phyloP scores from a whole-genome alignment of 2,797 vertebrate species.

The Girardinus metallicus region DNA sequence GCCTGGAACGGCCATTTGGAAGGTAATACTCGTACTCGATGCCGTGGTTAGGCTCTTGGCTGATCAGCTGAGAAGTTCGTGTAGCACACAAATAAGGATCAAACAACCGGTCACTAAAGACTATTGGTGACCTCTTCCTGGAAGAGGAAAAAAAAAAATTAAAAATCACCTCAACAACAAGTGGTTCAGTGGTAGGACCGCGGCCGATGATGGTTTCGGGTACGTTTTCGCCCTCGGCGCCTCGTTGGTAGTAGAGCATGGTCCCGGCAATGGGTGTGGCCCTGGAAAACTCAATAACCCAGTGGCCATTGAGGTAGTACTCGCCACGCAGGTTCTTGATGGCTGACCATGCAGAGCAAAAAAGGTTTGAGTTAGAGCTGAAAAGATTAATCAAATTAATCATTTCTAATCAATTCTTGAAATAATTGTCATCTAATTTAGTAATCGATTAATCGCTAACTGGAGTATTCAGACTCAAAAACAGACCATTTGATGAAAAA shows the following conservation, averaged over 20 bases:
- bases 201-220: conserved; percentile 88
- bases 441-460: no score
- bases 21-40: conserved; percentile 91
- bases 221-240: conserved; percentile 84
- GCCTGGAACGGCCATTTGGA: conserved; percentile 69
- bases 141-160: background rate
- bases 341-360: conserved; percentile 73
- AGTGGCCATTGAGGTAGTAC: conserved; percentile 97
- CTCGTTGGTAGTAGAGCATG: conserved; percentile 89
- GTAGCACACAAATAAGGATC: background rate
- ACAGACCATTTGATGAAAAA: no score
- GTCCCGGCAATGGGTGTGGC: conserved; percentile 86
- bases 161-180: conserved; percentile 89
- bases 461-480: no score
- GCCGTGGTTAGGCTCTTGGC: conserved; percentile 90
- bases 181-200: conserved; percentile 93
- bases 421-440: no score
- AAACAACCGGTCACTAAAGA: no score
- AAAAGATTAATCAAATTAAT: no score
- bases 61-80: conserved; percentile 85
- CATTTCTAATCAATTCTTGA: no score
- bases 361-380: no score
- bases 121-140: no score
- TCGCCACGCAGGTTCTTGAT: conserved; percentile 90
- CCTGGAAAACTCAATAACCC: conserved; percentile 89